A percentile compares a stretch with the other conserved stretches of the same genome.
phyloP scores from a whole-genome alignment of 2,113 vertebrate species.

The Telmatochromis brichardi region DNA sequence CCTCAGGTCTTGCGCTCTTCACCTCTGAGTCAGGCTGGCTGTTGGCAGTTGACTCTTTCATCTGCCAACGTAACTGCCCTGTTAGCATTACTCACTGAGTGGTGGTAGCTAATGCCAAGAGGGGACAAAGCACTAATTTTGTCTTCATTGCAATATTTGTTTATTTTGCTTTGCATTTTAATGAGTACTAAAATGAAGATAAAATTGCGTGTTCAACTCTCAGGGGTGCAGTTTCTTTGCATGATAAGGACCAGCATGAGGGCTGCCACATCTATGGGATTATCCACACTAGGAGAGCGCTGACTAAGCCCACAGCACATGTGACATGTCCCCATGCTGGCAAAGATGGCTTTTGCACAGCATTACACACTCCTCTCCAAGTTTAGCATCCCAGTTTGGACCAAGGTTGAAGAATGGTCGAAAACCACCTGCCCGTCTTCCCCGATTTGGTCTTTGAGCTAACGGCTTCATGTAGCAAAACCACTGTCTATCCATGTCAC shows the following conservation, averaged over 20 bases:
- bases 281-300: neutral
- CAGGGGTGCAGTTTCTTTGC: neutral
- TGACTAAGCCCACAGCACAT: neutral
- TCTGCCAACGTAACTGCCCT: neutral
- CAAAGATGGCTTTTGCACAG: neutral
- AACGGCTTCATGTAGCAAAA: fast-evolving
- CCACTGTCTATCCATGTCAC: neutral
- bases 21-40: neutral
- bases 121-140: neutral
- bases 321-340: neutral
- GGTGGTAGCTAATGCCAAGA: neutral
- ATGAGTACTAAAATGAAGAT: neutral
- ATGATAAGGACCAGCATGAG: neutral
- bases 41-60: neutral
- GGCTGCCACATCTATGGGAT: neutral
- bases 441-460: neutral
- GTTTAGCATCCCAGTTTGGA: fast-evolving
- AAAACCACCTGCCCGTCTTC: neutral
- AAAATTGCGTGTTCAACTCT: neutral
- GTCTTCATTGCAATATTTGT: neutral
- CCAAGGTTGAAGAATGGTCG: fast-evolving
- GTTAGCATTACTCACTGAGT: neutral
- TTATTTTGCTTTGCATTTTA: neutral
- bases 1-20: neutral
- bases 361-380: neutral